Percentiles rank a stretch among this genome's conserved stretches.
Evolutionary conservation across 1,140 invertebrate genomes (phyloP).

Genomic region (Aculops lycopersici): DNA sequence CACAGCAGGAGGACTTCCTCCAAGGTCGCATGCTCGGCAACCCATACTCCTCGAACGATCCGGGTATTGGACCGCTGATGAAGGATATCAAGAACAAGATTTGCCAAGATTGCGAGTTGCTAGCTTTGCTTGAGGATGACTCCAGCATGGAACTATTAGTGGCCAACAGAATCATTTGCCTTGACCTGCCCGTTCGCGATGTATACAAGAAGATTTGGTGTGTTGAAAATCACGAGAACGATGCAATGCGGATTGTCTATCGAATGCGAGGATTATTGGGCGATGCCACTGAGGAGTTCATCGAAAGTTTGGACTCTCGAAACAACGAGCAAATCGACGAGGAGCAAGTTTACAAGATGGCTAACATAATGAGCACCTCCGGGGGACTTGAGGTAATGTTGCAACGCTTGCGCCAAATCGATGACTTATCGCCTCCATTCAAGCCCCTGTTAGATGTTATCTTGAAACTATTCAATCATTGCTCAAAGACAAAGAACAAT

Average conservation of each 20-base stretch:
- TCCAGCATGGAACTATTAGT: slow-evolving; percentile 96
- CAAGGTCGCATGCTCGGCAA: slow-evolving; percentile 90
- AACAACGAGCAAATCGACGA: slow-evolving; percentile 64
- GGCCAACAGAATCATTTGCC: slow-evolving; percentile 86
- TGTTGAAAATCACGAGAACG: slow-evolving; percentile 28
- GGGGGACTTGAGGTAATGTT: slow-evolving; percentile 40
- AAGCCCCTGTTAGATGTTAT: slow-evolving; percentile 45
- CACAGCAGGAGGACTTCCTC: slow-evolving; percentile 89
- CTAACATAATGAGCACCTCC: slow-evolving; percentile 40
- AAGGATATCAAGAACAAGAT: slow-evolving; percentile 94
- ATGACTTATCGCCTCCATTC: slow-evolving; percentile 30
- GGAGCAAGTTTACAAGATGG: slow-evolving; percentile 58
- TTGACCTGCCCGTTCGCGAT: slow-evolving; percentile 78
- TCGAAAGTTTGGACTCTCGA: slow-evolving; percentile 63
- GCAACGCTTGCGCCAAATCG: slow-evolving; percentile 30
- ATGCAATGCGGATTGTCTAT: slow-evolving; percentile 93
- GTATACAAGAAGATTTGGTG: slow-evolving; percentile 33
- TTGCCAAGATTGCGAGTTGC: slow-evolving; percentile 79
- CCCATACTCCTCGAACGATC: slow-evolving; percentile 69
- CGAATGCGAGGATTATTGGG: slow-evolving; percentile 80
- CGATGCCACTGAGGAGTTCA: slow-evolving; percentile 91
- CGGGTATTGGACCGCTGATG: slow-evolving; percentile 79
- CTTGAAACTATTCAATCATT: slow-evolving; percentile 45
- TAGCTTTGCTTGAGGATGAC: slow-evolving; percentile 78
- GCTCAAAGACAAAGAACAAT: slow-evolving; percentile 29